Base-by-base conservation (phyloP, 2,888 invertebrate genomes). In the Lasioglossum marginatum region DNA sequence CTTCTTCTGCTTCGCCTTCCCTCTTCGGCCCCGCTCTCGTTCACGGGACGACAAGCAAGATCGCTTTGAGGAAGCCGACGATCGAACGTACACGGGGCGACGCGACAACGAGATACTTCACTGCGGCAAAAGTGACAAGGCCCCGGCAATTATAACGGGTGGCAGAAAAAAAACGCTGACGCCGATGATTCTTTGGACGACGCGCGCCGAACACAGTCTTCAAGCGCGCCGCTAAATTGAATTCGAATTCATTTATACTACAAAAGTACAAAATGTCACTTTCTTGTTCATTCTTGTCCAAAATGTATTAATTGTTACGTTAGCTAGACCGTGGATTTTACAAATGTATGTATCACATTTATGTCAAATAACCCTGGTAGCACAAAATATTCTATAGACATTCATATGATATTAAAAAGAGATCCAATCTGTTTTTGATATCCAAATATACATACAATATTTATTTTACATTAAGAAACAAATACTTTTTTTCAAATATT, bases 101-200 rank as follows among this genome's bases (percentile, higher is more conserved):
- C 86, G 52, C 31, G 71, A 48, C 27, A 34, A 72, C 81, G 75
- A 77, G 87, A 57, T 87, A 86, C 88, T 80, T 89, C 88, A 87
- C 87, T 89, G 91, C 77, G 81, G 86, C 89, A 87, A 90, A 91
- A 89, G 88, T 91, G 90, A 92, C 90, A 88, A 92, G 88, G 87
- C 90, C 87, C 85, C 83, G 79, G 90, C 90, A 92, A 92, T 92
- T 92, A 92, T 92, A 92, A 92, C 92, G 91, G 92, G 89, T 92
- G 91, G 82, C 85, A 68, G 81, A 85, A 90, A 89, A 91, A 92
- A 92, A 89, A 91, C 68, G 87, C 76, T 1, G 2, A 52, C 87
- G 90, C 88, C 91, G 86, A 86, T 88, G 52, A 63, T 74, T 40
- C 70, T 31, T 63, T 71, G 40, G 66, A 76, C 83, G 79, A 71